A percentile compares a stretch with the other conserved stretches of the same genome.
Evolutionary conservation across 2,888 invertebrate genomes (phyloP).

Genomic region (Meghimatium bilineatum): DNA sequence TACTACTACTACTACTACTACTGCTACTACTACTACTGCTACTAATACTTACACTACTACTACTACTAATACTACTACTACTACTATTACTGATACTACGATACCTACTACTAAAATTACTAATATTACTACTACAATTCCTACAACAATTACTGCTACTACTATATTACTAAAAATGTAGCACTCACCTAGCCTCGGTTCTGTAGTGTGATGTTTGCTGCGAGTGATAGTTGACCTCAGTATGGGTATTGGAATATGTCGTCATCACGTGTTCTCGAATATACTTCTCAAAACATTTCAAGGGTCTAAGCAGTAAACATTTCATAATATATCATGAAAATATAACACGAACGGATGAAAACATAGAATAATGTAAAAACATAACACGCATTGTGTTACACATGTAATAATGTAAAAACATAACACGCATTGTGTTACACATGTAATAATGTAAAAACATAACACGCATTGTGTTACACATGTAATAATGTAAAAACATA

Average conservation of each 20-base stretch:
- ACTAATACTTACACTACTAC: neutral
- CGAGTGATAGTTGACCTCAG: conserved; percentile 31
- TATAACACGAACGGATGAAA: neutral
- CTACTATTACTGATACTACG: neutral
- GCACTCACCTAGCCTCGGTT: conserved; percentile 45
- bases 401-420: neutral
- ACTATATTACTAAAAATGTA: too few relatives aligned
- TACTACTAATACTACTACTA: neutral
- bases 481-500: neutral
- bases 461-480: neutral
- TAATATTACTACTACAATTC: neutral
- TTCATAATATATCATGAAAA: neutral
- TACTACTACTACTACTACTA: neutral
- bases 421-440: neutral
- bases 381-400: neutral
- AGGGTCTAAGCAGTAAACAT: neutral
- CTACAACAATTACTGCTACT: neutral
- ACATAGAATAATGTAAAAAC: neutral
- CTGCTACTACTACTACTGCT: conserved; percentile 7
- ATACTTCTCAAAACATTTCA: conserved; percentile 40
- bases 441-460: neutral
- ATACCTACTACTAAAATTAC: neutral
- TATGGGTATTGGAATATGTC: conserved; percentile 46
- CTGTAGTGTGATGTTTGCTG: conserved; percentile 42
- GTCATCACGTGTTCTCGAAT: conserved; percentile 42